Base-by-base conservation (phyloP, 2,888 invertebrate species). In the Gisinianus flammeolus region DNA sequence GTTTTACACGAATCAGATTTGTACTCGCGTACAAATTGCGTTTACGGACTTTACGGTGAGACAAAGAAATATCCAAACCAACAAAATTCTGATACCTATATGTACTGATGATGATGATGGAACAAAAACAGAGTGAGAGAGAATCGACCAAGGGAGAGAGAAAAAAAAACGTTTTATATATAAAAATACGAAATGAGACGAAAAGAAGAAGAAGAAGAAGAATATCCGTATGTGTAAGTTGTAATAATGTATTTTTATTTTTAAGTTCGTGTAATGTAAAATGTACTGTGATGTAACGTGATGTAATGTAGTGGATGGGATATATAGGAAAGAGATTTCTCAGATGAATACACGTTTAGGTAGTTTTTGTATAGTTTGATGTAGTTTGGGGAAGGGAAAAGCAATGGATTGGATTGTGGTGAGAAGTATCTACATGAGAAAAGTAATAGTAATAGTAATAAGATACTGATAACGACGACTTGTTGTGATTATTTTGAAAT, bases 1-100 rank as follows among this genome's bases (percentile, higher is more conserved):
- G 73, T 74, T 68, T 58, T 71, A 70, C 76, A 80, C 77, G 75
- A 80, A 77, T 72, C 78, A 74, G 71, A 58, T 72, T n/a, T n/a
- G 74, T 58, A 56, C 56, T 52, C 35, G 12, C 35, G 24, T 58
- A 72, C 78, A 77, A 80, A 80, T 78, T 76, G 75, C 78, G 80
- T 80, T 80, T 76, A 77, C 75, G 54, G 75, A 80, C 78, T 80
- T 80, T 76, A 77, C 75, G 54, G 54, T 76, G 76, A 76, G 76
- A 76, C 76, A 76, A 76, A 68, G 69, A 69, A 71, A 54, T 68
- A 30, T 12, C n/a, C n/a, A n/a, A n/a, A n/a, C n/a, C n/a, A n/a
- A n/a, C n/a, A 28, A 30, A 62, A 62, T 73, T 58, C 35, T 54
- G 73, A 62, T 62, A 66, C 30, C n/a, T n/a, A n/a, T n/a, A n/a